phyloP scores from a whole-genome alignment of 92 coral and sea anemone genomes.

The Palythoa grandis region DNA sequence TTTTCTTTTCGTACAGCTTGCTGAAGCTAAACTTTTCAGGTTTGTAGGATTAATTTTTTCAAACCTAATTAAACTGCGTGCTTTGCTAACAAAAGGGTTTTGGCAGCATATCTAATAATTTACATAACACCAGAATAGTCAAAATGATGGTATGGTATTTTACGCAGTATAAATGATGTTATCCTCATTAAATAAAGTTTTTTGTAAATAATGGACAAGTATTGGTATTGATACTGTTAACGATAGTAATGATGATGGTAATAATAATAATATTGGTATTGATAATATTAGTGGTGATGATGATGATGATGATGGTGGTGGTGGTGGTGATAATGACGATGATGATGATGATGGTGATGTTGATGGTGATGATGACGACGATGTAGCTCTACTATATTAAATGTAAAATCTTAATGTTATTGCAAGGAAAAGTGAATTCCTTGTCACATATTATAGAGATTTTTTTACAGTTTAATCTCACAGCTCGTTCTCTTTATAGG shows the following conservation, averaged over 20 bases:
- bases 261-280: not conserved
- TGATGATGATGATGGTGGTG: no score
- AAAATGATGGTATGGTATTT: not conserved
- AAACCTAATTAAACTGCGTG: not conserved
- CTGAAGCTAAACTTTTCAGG: slow-evolving; percentile 85
- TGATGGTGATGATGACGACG: no score
- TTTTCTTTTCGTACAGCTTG: slow-evolving; percentile 58
- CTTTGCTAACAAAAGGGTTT: not conserved
- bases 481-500: slow-evolving; percentile 37
- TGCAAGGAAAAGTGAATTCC: not conserved
- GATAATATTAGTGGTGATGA: no score
- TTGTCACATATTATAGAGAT: not conserved
- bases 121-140: not conserved
- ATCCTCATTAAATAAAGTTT: no score
- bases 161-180: no score
- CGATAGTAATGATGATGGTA: not conserved
- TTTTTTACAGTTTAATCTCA: not conserved
- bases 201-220: no score
- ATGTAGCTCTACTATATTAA: no score
- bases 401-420: no score
- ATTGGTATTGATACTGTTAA: no score
- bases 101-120: not conserved
- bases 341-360: no score
- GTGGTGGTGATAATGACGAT: no score
- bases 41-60: slow-evolving; percentile 14